Conservation (phyloP, 92 coral and sea anemone genomes). For the Metridium senile region DNA sequence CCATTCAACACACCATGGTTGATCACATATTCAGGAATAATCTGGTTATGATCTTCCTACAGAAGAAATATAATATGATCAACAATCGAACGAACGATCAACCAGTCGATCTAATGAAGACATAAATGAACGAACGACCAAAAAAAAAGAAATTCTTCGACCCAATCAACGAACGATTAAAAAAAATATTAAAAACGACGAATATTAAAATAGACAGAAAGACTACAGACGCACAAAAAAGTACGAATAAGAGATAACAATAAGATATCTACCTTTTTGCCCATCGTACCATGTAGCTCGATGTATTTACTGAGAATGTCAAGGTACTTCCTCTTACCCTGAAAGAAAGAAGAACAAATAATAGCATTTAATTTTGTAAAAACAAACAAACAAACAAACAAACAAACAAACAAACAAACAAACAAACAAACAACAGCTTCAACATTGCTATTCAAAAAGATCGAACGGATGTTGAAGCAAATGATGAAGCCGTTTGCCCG, state of each 20-base stretch:
- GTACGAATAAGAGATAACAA: neutral
- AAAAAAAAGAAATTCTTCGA: constrained; percentile 70
- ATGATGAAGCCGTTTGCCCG: too few species aligned
- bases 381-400: too few species aligned
- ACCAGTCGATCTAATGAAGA: too few species aligned
- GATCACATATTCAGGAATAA: constrained; percentile 57
- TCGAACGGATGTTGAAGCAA: too few species aligned
- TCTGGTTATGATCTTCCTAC: constrained; percentile 7
- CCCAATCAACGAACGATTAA: neutral
- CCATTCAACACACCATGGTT: constrained; percentile 72
- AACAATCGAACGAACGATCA: too few species aligned
- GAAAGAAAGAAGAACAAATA: constrained; percentile 2
- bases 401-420: too few species aligned
- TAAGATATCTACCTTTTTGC: constrained; percentile 22
- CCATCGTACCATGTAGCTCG: constrained; percentile 69
- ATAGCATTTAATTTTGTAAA: too few species aligned
- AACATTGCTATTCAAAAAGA: too few species aligned
- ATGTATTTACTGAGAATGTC: constrained; percentile 58
- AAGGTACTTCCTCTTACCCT: constrained; percentile 62
- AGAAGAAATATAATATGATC: neutral
- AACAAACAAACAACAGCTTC: too few species aligned
- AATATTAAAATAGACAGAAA: neutral
- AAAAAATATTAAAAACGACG: too few species aligned
- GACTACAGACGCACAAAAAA: neutral
- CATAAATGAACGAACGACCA: too few species aligned